A percentile compares a stretch with the other conserved stretches of the same genome.
These are phyloP conservation scores for Lumbricus terrestris DNA, from an alignment of 2,888 invertebrate genomes.

Conservation along the genomic window DNA sequence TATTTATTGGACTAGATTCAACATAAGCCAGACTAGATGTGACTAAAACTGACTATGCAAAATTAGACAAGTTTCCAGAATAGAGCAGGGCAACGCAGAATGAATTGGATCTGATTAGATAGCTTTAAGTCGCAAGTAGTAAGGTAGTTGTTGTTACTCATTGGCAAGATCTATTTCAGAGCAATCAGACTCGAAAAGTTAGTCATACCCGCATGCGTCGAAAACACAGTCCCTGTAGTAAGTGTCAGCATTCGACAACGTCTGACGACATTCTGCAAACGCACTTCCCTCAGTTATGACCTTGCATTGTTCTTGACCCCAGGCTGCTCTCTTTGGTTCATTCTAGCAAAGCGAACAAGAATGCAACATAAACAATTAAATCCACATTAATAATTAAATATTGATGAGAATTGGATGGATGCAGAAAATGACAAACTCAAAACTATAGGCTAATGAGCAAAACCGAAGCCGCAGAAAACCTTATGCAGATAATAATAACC, in stretches of 20 bases:
- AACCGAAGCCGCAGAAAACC: no score
- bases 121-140: neutral
- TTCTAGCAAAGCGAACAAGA: neutral
- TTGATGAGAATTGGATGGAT: no score
- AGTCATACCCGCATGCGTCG: conserved; percentile 35
- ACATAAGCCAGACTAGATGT: no score
- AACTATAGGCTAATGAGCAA: no score
- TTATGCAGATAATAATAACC: no score
- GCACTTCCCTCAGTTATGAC: conserved; percentile 44
- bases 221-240: conserved; percentile 35
- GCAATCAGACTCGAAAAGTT: neutral
- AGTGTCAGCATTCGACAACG: conserved; percentile 29
- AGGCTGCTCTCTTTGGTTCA: conserved; percentile 19
- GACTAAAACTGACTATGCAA: no score
- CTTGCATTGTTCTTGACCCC: conserved; percentile 44
- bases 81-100: no score
- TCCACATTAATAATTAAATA: no score
- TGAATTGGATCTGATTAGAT: neutral
- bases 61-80: no score
- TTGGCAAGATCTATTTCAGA: neutral
- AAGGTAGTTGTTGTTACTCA: neutral
- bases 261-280: conserved; percentile 40
- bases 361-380: no score
- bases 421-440: no score
- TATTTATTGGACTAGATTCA: neutral